These are phyloP conservation scores for Scatophagus argus DNA, from an alignment of 2,113 vertebrate genomes.

Conservation along the genomic window DNA sequence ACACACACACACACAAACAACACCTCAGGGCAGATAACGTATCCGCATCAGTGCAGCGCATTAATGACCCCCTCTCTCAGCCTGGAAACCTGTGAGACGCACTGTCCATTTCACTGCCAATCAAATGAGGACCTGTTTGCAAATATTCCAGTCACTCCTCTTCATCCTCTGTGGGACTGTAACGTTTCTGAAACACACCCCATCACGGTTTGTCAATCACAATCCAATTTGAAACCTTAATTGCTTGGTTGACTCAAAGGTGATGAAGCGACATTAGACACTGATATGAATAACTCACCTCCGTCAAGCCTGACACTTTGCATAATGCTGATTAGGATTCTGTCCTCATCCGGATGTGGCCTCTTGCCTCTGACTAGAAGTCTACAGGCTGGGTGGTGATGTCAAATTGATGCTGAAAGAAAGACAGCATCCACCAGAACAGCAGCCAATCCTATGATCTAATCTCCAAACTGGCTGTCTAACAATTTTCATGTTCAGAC, in stretches of 20 bases:
- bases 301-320: slow-evolving; percentile 26
- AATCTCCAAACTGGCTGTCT: slow-evolving; percentile 29
- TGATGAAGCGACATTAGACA: slow-evolving; percentile 59
- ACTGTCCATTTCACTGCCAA: slow-evolving; percentile 52
- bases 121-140: slow-evolving; percentile 40
- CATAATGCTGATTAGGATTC: slow-evolving; percentile 12
- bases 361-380: slow-evolving; percentile 36
- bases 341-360: slow-evolving; percentile 18
- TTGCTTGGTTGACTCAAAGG: slow-evolving; percentile 50
- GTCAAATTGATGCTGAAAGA: slow-evolving; percentile 27
- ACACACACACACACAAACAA: slow-evolving; percentile 7
- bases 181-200: slow-evolving; percentile 12
- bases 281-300: slow-evolving; percentile 44
- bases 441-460: slow-evolving; percentile 2
- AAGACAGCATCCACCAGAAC: not conserved
- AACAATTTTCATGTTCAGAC: not conserved
- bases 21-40: slow-evolving; percentile 44
- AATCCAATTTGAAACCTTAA: slow-evolving; percentile 70
- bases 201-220: slow-evolving; percentile 52
- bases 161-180: slow-evolving; percentile 18
- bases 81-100: slow-evolving; percentile 49
- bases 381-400: slow-evolving; percentile 5
- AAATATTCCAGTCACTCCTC: slow-evolving; percentile 10
- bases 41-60: slow-evolving; percentile 46
- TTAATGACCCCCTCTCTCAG: slow-evolving; percentile 54